phyloP scores from a whole-genome alignment of 2,113 vertebrate genomes.

The Sturnira hondurensis region DNA sequence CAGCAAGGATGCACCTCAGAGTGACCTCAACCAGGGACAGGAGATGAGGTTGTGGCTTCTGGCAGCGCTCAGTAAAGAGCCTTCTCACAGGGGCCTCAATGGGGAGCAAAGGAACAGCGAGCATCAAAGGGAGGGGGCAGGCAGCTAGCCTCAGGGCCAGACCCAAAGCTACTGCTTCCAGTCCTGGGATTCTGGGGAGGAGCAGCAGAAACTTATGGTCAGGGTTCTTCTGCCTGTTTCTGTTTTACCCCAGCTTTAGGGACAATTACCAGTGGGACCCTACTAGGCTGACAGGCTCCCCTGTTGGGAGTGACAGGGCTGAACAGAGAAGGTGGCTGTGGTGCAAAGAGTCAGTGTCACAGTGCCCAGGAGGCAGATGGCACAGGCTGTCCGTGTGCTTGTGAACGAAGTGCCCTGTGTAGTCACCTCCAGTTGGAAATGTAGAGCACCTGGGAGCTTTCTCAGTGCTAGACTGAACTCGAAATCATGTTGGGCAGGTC shows the following conservation, averaged over 20 bases:
- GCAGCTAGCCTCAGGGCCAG: background rate
- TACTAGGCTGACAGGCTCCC: background rate
- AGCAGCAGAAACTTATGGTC: background rate
- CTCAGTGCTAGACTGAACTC: background rate
- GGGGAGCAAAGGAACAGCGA: too few relatives aligned
- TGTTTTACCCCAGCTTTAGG: background rate
- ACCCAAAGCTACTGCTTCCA: background rate
- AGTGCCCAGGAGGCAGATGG: background rate
- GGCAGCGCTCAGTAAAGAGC: background rate
- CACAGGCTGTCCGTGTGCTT: fast-evolving
- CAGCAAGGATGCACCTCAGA: background rate
- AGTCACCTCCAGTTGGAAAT: background rate
- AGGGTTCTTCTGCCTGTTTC: background rate
- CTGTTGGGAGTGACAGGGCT: background rate
- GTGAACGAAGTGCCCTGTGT: background rate
- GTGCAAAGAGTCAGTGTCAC: background rate
- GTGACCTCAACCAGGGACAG: background rate
- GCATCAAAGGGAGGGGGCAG: background rate
- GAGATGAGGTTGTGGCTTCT: background rate
- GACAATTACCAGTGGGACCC: background rate
- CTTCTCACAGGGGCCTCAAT: background rate
- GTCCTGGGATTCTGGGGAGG: background rate
- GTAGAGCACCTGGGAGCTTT: background rate
- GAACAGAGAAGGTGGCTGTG: background rate
- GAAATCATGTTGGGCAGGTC: too few relatives aligned